phyloP scores from a whole-genome alignment of 2,888 invertebrate species.

The Eristalis arbustorum region DNA sequence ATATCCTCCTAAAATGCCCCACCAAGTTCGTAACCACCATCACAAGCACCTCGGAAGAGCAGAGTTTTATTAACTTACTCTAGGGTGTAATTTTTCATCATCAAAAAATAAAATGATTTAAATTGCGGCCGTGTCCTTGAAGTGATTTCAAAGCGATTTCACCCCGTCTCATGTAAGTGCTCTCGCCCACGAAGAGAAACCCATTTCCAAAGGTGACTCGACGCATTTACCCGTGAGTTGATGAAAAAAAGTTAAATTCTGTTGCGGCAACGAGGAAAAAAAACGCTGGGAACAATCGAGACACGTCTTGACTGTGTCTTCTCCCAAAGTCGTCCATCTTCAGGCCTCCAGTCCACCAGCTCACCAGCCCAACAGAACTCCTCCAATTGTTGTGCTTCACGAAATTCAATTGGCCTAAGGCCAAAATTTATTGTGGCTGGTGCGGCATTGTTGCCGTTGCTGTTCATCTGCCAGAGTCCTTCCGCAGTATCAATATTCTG shows the following conservation, averaged over 20 bases:
- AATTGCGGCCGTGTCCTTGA: constrained; percentile 10
- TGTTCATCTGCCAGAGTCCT: constrained; percentile 8
- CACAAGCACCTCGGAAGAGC: not conserved
- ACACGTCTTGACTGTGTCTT: not conserved
- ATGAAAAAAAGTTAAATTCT: not conserved
- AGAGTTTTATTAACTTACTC: not conserved
- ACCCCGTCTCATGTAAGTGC: not conserved
- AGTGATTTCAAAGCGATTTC: constrained; percentile 23
- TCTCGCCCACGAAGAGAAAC: not conserved
- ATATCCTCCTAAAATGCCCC: not conserved
- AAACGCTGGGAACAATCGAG: not conserved
- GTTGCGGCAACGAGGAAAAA: not conserved
- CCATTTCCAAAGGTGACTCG: not conserved
- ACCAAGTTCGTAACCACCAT: too few species aligned
- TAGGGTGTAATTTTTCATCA: not conserved
- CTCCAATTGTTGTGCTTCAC: constrained; percentile 9
- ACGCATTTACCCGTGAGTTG: not conserved
- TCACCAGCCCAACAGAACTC: not conserved
- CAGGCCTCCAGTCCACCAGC: not conserved
- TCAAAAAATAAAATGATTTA: constrained; percentile 40
- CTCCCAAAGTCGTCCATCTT: not conserved
- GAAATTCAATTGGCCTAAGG: constrained; percentile 62
- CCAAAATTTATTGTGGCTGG: constrained; percentile 48
- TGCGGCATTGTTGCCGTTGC: not conserved
- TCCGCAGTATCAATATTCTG: constrained; percentile 40